Conservation (phyloP, 1,140 invertebrate genomes). For the Brachionus plicatilis region DNA sequence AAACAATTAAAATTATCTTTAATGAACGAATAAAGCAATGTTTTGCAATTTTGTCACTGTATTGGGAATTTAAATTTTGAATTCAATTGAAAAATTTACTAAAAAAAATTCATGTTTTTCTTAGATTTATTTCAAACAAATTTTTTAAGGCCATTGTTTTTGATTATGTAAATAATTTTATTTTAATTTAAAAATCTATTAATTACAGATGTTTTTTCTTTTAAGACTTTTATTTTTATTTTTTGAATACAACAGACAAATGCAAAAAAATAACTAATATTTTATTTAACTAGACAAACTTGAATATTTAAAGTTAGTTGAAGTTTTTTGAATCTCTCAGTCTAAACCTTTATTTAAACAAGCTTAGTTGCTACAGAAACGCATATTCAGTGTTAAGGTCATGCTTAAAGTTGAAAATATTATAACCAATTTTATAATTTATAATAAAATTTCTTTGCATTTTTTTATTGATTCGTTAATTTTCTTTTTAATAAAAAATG, state of each 20-base stretch:
- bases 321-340: neutral
- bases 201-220: neutral
- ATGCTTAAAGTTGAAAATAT: neutral
- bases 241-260: neutral
- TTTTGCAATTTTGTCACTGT: neutral
- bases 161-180: constrained; percentile 1
- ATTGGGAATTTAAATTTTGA: neutral
- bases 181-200: neutral
- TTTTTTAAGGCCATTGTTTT: constrained; percentile 2
- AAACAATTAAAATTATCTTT: neutral
- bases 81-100: neutral
- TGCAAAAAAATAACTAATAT: neutral
- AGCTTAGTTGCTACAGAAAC: neutral
- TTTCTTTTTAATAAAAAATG: neutral
- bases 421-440: constrained; percentile 33
- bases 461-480: neutral
- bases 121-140: neutral
- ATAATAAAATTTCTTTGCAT: neutral
- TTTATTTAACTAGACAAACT: neutral
- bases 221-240: neutral
- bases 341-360: neutral
- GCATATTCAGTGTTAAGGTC: neutral
- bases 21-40: neutral
- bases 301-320: neutral
- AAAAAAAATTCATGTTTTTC: neutral